These are phyloP conservation scores for Drosophila arawakana DNA, from an alignment of 1,140 invertebrate species.

Conservation along the genomic window DNA sequence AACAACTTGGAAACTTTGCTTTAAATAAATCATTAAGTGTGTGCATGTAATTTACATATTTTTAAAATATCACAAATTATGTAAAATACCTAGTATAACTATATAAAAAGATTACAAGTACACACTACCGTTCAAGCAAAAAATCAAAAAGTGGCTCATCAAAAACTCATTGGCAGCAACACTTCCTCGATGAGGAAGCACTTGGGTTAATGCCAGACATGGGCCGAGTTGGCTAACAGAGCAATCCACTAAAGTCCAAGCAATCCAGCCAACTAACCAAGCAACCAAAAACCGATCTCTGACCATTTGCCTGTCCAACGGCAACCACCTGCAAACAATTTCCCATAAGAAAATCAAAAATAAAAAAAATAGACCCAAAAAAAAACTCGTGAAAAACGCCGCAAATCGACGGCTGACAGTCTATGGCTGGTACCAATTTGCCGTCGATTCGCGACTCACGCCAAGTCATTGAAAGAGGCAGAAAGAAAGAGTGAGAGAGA, in stretches of 20 bases:
- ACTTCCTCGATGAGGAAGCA: slow-evolving; percentile 46
- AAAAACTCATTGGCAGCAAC: slow-evolving; percentile 38
- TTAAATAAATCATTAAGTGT: no score
- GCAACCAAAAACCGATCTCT: slow-evolving; percentile 22
- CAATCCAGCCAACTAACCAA: slow-evolving; percentile 23
- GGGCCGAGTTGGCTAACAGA: slow-evolving; percentile 31
- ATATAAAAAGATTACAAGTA: background rate
- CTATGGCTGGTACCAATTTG: slow-evolving; percentile 75
- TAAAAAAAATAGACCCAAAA: slow-evolving; percentile 30
- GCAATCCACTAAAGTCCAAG: slow-evolving; percentile 15
- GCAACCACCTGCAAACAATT: slow-evolving; percentile 78
- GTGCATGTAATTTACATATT: no score
- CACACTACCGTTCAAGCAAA: background rate
- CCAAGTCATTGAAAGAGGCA: slow-evolving; percentile 24
- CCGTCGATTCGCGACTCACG: slow-evolving; percentile 74
- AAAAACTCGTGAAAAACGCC: slow-evolving; percentile 71
- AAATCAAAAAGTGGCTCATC: slow-evolving; percentile 32
- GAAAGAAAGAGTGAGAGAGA: background rate
- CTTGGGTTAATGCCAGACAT: slow-evolving; percentile 20
- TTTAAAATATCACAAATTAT: no score
- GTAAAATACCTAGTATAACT: no score
- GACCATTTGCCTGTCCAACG: slow-evolving; percentile 49
- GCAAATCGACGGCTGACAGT: slow-evolving; percentile 77
- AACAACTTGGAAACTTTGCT: no score
- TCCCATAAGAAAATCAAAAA: slow-evolving; percentile 42